Evolutionary conservation across 2,113 vertebrate species (phyloP).

Genomic region (Actenoides hombroni): DNA sequence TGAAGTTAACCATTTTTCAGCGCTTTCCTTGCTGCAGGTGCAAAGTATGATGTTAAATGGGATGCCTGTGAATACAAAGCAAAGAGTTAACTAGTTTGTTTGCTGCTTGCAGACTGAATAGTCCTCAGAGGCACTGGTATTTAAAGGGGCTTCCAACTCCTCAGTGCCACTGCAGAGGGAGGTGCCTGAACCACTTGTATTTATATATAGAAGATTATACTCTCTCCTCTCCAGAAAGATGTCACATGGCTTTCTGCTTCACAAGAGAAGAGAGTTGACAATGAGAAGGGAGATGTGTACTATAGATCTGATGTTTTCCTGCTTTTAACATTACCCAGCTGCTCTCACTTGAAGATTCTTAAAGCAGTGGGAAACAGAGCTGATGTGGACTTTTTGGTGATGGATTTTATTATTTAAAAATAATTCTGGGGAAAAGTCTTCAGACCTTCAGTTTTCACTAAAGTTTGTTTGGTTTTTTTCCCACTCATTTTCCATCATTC

Average conservation of each 20-base stretch:
- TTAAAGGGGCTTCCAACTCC: not conserved
- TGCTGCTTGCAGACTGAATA: not conserved
- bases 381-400: not conserved
- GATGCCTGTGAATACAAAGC: not conserved
- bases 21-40: not conserved
- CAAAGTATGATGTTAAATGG: not conserved
- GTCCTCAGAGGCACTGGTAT: not conserved
- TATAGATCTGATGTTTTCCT: not conserved
- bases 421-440: not conserved
- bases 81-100: not conserved
- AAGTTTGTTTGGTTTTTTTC: not conserved
- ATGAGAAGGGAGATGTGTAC: not conserved
- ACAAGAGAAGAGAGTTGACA: not conserved
- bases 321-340: not conserved
- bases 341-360: not conserved
- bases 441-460: too few species aligned
- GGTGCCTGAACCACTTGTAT: not conserved
- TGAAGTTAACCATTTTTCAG: not conserved
- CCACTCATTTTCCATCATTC: not conserved
- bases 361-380: not conserved
- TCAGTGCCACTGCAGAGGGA: not conserved
- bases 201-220: not conserved
- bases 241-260: not conserved
- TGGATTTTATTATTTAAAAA: not conserved
- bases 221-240: not conserved